These are phyloP conservation scores for Spea bombifrons DNA, from an alignment of 2,113 vertebrate genomes.

Conservation along the genomic window DNA sequence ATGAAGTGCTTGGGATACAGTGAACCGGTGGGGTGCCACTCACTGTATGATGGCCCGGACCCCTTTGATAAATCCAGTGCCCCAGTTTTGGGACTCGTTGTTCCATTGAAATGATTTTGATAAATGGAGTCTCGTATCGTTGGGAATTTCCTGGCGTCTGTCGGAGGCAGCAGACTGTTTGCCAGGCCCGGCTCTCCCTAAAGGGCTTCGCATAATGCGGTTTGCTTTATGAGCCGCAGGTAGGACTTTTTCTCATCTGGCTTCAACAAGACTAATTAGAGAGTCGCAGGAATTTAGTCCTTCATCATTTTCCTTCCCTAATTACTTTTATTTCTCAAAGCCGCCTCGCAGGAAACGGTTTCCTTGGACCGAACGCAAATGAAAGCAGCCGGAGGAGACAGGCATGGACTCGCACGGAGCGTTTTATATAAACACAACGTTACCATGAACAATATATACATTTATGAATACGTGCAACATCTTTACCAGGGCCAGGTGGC, in stretches of 20 bases:
- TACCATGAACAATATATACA: neutral
- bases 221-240: slow-evolving; percentile 2
- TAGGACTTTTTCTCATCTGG: neutral
- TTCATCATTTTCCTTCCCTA: slow-evolving; percentile 5
- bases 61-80: neutral
- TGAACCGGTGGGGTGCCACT: neutral
- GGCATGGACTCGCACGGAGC: neutral
- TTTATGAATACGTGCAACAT: no score
- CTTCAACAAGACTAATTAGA: slow-evolving; percentile 6
- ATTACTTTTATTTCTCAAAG: neutral
- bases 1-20: neutral
- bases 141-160: neutral
- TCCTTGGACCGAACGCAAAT: no score
- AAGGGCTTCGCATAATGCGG: neutral
- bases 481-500: no score
- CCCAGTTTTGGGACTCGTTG: neutral
- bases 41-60: neutral
- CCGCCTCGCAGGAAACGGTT: neutral
- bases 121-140: neutral
- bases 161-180: neutral
- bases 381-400: neutral
- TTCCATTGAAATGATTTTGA: neutral
- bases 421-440: neutral
- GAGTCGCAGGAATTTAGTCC: slow-evolving; percentile 11
- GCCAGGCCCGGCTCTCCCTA: neutral